These are phyloP conservation scores for Zaprionus tsacasi DNA, from an alignment of 1,140 invertebrate genomes.

Conservation along the genomic window DNA sequence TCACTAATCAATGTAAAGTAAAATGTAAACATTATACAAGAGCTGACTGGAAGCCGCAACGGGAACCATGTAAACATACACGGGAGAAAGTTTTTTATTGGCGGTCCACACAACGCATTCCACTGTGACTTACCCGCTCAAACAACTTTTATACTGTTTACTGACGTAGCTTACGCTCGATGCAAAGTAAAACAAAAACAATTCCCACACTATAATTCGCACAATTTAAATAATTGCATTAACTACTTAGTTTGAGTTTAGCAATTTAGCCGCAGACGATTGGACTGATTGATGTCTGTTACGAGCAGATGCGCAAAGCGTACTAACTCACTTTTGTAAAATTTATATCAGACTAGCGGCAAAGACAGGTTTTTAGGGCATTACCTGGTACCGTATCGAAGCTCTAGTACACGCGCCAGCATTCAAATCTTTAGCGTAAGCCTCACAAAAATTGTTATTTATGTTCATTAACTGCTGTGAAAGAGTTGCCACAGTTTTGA, in stretches of 20 bases:
- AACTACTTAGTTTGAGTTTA: neutral
- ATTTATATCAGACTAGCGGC: neutral
- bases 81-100: slow-evolving; percentile 31
- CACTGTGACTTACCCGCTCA: slow-evolving; percentile 7
- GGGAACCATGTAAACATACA: slow-evolving; percentile 11
- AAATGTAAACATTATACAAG: slow-evolving; percentile 16
- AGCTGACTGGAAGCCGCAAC: slow-evolving; percentile 3
- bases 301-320: neutral
- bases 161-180: neutral
- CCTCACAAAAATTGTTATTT: slow-evolving; percentile 3
- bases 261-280: slow-evolving; percentile 9
- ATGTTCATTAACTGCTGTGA: neutral
- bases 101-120: slow-evolving; percentile 1
- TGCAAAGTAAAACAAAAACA: neutral
- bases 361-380: neutral
- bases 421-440: slow-evolving; percentile 10
- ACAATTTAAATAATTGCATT: slow-evolving; percentile 22
- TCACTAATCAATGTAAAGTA: slow-evolving; percentile 16
- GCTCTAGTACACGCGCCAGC: slow-evolving; percentile 1
- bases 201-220: slow-evolving; percentile 5
- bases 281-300: slow-evolving; percentile 1
- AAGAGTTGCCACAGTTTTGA: slow-evolving; percentile 10
- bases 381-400: neutral
- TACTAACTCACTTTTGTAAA: slow-evolving; percentile 4
- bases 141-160: neutral